Percentiles rank a stretch among this genome's conserved stretches.
phyloP scores from a whole-genome alignment of 2,888 invertebrate genomes.

The Esperia sulphurella region DNA sequence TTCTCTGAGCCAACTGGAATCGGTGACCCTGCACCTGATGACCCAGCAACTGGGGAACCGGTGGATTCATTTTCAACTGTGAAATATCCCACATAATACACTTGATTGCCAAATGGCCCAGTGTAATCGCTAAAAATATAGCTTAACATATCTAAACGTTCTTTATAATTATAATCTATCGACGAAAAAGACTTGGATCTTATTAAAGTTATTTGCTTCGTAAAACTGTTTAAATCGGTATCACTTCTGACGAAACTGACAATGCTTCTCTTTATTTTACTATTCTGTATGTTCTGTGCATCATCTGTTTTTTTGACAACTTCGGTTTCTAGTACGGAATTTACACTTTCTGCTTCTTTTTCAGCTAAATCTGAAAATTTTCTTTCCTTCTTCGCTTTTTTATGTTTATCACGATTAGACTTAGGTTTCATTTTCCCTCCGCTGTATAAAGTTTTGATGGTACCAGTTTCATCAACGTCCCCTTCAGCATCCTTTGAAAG shows the following conservation, averaged over 20 bases:
- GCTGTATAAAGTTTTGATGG: slow-evolving; percentile 36
- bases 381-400: slow-evolving; percentile 5
- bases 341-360: slow-evolving; percentile 1
- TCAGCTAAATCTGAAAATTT: slow-evolving; percentile 3
- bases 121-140: slow-evolving; percentile 47
- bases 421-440: slow-evolving; percentile 19
- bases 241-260: slow-evolving; percentile 35
- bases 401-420: slow-evolving; percentile 12
- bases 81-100: slow-evolving; percentile 58
- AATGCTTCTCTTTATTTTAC: slow-evolving; percentile 9
- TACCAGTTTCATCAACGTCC: slow-evolving; percentile 22
- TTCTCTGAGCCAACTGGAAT: slow-evolving; percentile 11
- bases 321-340: background rate
- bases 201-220: slow-evolving; percentile 18
- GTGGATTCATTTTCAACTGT: slow-evolving; percentile 42
- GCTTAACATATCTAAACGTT: slow-evolving; percentile 19
- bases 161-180: slow-evolving; percentile 7
- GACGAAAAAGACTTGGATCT: slow-evolving; percentile 42
- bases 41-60: background rate
- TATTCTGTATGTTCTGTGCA: background rate
- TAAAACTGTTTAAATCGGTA: slow-evolving; percentile 21
- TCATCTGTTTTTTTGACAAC: background rate
- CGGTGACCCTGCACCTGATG: background rate
- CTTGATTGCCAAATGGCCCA: slow-evolving; percentile 34
- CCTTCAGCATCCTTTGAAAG: background rate